Evolutionary conservation across 2,797 vertebrate species (phyloP).

Genomic region (Amazona finschi): DNA sequence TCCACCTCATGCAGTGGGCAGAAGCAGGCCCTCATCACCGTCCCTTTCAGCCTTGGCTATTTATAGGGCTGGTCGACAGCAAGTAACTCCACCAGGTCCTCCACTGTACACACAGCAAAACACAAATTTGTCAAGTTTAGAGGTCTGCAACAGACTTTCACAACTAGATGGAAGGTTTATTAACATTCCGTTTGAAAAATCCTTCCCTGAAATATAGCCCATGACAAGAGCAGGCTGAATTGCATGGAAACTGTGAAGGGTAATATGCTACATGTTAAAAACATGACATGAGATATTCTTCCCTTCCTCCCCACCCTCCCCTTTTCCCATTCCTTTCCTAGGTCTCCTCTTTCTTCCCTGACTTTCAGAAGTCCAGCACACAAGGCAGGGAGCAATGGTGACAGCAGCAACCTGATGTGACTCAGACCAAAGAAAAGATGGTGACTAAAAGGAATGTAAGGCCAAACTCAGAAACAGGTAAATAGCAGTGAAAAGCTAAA

Average conservation of each 20-base stretch:
- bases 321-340: background rate
- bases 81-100: background rate
- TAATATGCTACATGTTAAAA: background rate
- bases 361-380: background rate
- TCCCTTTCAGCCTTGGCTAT: background rate
- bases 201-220: background rate
- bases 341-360: background rate
- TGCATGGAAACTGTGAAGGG: background rate
- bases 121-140: background rate
- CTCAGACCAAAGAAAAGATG: background rate
- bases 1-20: rapidly evolving
- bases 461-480: background rate
- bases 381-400: background rate
- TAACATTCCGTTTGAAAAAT: background rate
- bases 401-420: background rate
- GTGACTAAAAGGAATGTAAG: background rate
- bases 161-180: background rate
- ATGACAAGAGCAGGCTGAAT: background rate
- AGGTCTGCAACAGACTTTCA: background rate
- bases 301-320: background rate
- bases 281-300: background rate
- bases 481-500: background rate
- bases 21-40: rapidly evolving
- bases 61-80: background rate
- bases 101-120: background rate